These are phyloP conservation scores for Chromobotia macracanthus DNA, from an alignment of 2,797 vertebrate genomes.

Conservation along the genomic window DNA sequence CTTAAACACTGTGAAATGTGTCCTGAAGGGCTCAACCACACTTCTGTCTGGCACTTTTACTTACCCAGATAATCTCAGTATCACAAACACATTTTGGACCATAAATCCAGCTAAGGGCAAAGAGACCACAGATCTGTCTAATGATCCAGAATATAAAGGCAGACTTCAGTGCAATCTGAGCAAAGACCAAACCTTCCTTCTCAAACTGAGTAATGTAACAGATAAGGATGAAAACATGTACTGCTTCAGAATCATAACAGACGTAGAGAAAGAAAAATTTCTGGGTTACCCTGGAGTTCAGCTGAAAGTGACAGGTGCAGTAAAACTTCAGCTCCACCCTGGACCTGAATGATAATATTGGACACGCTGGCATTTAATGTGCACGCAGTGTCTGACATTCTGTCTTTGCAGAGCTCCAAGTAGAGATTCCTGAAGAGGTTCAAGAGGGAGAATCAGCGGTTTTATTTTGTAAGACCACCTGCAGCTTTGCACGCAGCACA, in stretches of 20 bases:
- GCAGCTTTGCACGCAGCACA: not conserved
- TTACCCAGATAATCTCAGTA: not conserved
- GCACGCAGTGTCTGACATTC: not conserved
- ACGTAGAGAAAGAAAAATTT: rapidly evolving
- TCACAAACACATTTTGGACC: not conserved
- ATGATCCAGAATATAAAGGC: not conserved
- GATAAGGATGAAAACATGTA: not conserved
- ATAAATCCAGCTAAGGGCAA: rapidly evolving
- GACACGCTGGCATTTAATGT: not conserved
- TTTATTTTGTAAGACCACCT: not conserved
- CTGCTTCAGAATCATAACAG: not conserved
- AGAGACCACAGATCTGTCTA: not conserved
- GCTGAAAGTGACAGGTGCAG: constrained; percentile 4
- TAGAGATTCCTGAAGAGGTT: constrained; percentile 10
- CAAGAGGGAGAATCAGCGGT: not conserved
- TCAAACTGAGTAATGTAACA: not conserved
- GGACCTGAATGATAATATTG: too few species aligned
- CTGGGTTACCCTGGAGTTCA: not conserved
- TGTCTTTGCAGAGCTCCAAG: constrained; percentile 13
- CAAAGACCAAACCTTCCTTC: rapidly evolving
- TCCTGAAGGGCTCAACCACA: not conserved
- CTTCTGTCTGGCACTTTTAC: not conserved
- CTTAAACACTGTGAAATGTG: not conserved
- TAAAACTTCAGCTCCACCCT: too few species aligned
- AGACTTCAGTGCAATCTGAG: not conserved